Conservation (phyloP, 2,797 vertebrate species). For the Pipistrellus kuhlii region DNA sequence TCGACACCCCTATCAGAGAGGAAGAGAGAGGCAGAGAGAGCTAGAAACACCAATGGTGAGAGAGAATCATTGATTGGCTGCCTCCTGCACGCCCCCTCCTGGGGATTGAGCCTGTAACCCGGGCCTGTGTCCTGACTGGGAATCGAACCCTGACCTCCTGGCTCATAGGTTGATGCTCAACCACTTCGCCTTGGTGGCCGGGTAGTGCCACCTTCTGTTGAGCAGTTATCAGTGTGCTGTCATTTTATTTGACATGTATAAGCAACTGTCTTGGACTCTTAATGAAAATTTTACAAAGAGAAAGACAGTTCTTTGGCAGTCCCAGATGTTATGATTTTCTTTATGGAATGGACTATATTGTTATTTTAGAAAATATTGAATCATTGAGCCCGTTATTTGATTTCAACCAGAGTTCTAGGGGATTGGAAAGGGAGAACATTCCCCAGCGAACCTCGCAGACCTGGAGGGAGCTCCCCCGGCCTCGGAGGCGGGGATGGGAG, state of each 20-base stretch:
- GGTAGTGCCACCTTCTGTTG: not conserved
- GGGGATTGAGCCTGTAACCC: too few relatives aligned
- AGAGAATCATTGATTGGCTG: too few relatives aligned
- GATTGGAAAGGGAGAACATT: constrained; percentile 16
- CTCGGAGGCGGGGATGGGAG: constrained; percentile 1
- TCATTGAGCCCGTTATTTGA: not conserved
- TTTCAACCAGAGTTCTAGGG: constrained; percentile 9
- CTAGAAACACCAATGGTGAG: too few relatives aligned
- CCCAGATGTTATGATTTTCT: not conserved
- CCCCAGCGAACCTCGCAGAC: not conserved
- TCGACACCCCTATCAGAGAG: too few relatives aligned
- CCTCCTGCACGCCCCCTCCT: too few relatives aligned
- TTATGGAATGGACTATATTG: not conserved
- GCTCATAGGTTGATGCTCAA: too few relatives aligned
- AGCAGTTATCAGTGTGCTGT: not conserved
- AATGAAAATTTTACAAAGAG: not conserved
- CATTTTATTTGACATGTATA: not conserved
- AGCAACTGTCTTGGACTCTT: not conserved
- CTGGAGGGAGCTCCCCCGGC: not conserved
- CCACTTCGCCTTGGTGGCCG: too few relatives aligned
- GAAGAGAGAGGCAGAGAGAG: too few relatives aligned
- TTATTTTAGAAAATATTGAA: constrained; percentile 38
- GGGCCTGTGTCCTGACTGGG: too few relatives aligned
- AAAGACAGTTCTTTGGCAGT: constrained; percentile 4
- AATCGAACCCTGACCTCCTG: not conserved